Base-by-base conservation (phyloP, 2,113 vertebrate species). In the Chionis minor region DNA sequence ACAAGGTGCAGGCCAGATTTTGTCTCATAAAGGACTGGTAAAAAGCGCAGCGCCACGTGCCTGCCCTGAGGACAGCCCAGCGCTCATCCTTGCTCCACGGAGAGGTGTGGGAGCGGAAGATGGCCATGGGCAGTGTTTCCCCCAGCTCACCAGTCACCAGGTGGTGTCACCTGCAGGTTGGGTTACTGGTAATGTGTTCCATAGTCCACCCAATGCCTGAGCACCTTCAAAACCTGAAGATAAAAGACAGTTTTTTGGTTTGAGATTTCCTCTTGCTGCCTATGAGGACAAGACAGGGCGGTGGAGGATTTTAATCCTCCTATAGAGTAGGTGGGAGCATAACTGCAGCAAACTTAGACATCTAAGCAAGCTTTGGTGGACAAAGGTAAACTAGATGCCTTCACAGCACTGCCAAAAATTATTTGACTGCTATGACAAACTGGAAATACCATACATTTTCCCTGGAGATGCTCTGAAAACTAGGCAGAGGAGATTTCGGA, bases 101-200 rank as follows among this genome's bases (percentile, higher is more conserved):
- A 20, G 33, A 38, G 22, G 32, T 17, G 61, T 3, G 1, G 11
- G 20, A 45, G 9, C 9, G 27, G 33, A 35, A 80, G 65, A 56
- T 4, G 10, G n/a, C 49, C 4, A 18, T 1, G 30, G 30, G 9
- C 24, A 42, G 59, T 7, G 3, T 27, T 52, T 44, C 52, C 32
- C 35, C 1, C 2, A 32, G 26, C 44, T 86, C 6, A 1, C n/a
- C 0, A 0, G 11, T 66, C 30, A 47, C 17, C 17, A 42, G 8
- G 12, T 30, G 9, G 10, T 17, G 16, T 55, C 40, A 49, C 17
- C n/a, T 42, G 45, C 15, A 54, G 24, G 38, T 8, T 27, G 38
- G 27, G 6, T 40, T 72, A 59, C 32, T 28, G 22, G 28, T 16
- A 72, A 65, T 4, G 18, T 19, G 9, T 27, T 27, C 14, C 44